Conservation (phyloP, 2,888 invertebrate species). For the Synanthedon andrenaeformis region DNA sequence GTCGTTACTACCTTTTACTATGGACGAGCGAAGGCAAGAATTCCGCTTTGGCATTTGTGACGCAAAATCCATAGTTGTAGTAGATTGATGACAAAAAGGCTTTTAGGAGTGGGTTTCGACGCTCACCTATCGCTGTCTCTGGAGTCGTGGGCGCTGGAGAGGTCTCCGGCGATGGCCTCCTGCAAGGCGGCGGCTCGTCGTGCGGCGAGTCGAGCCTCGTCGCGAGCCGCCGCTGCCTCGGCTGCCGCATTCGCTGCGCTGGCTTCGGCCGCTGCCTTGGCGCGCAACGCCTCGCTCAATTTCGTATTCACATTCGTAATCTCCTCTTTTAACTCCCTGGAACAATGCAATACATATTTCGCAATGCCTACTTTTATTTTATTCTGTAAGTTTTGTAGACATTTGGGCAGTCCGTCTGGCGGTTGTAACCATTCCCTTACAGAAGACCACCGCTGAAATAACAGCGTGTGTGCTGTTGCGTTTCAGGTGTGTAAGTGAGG, state of each 20-base stretch:
- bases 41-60: too few relatives aligned
- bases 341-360: neutral
- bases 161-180: conserved; percentile 90
- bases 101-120: too few relatives aligned
- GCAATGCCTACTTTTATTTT: neutral
- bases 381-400: too few relatives aligned
- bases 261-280: conserved; percentile 82
- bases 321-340: conserved; percentile 85
- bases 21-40: too few relatives aligned
- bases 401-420: too few relatives aligned
- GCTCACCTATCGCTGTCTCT: conserved; percentile 70
- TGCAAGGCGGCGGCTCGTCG: conserved; percentile 92
- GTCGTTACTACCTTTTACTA: too few relatives aligned
- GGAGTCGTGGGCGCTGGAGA: conserved; percentile 77
- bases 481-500: too few relatives aligned
- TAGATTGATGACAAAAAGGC: too few relatives aligned
- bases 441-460: too few relatives aligned
- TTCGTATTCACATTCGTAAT: conserved; percentile 76
- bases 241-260: conserved; percentile 77
- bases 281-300: conserved; percentile 80
- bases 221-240: conserved; percentile 77
- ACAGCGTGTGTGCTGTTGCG: too few relatives aligned
- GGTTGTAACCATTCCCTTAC: too few relatives aligned
- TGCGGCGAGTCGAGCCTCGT: conserved; percentile 88
- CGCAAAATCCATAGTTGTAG: too few relatives aligned